Base-by-base conservation (phyloP, 2,113 vertebrate species). In the Ardeotis arabs region DNA sequence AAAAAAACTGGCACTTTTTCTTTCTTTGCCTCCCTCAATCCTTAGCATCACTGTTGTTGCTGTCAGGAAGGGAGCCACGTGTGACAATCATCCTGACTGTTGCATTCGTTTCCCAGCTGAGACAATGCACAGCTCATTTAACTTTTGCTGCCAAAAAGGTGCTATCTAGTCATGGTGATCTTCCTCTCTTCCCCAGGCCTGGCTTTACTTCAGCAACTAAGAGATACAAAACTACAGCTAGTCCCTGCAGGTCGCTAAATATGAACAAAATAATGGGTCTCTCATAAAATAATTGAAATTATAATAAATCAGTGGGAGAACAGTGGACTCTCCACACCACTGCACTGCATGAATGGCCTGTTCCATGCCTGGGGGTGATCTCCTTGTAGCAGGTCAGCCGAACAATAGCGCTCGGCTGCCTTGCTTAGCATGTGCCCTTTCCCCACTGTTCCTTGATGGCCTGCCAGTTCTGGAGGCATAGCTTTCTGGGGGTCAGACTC, bases 401-500 rank as follows among this genome's bases (percentile, higher is more conserved):
- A 97, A 97, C 96, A 97, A 97, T 97, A 78, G 92, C 7, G 53
- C 35, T 13, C 35, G n/a, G 35, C 56, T 89, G 59, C 67, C 82
- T 70, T 24, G 62, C 77, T 66, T n/a, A 52, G 37, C 73, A 8
- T 23, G 63, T 92, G 81, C 77, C 76, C 84, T 94, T 90, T 94
- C 52, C 56, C 60, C 0, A 0, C 76, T 64, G 73, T 68, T 95
- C 67, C 92, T 92, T 95, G 92, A 55, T 59, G 89, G 90, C 20
- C 80, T 95, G 96, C 96, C 96, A 96, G 92, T 31, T 81, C n/a
- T n/a, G n/a, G n/a, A n/a, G n/a, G n/a, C n/a, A n/a, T n/a, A n/a
- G n/a, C n/a, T n/a, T n/a, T n/a, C 84, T 64, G 58, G 39, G 75
- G 66, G 31, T 64, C 76, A 89, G 44, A 11, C 37, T 52, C 75